Evolutionary conservation across 2,113 vertebrate species (phyloP), one percentile per base, ranked within the genome.

Genomic region (Syrrhaptes paradoxus): DNA sequence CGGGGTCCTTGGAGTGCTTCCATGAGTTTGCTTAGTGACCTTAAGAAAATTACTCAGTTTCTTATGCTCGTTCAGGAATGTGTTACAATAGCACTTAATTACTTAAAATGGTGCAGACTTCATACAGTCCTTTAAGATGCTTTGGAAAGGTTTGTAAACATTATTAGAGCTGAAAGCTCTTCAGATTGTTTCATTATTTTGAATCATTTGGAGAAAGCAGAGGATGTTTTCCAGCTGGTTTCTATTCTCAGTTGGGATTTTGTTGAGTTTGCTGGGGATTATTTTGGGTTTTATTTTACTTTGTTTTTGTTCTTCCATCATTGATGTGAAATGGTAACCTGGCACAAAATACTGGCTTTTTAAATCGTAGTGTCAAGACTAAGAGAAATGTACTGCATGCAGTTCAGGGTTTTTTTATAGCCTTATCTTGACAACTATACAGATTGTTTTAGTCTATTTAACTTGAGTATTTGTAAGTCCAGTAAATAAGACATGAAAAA

Each of bases 121-220:
- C 25, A 24, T 26, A 3, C 0, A 1, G 29, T 65, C 0, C 0
- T 58, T 75, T 48, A 51, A 65, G 24, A 21, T 65, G 26, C 54
- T 72, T 68, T 82, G 20, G 24, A 83, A 63, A 45, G 16, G 13
- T 71, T 63, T 74, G 22, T 70, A 55, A 74, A n/a, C 2, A 2
- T 61, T 62, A 24, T 17, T 48, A 52, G 21, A 77, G 20, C 36
- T 66, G 36, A 49, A 78, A 49, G 43, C 25, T 83, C 28, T 63
- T 74, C 21, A 29, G 26, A 19, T 48, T 43, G 9, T 81, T 82
- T 72, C 18, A 3, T 52, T 81, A 32, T 52, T 82, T 34, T 32
- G 57, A 17, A 25, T 49, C 1, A 17, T 43, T 63, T 4, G 2
- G 54, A 55, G 38, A 16, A 85, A 38, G 52, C 7, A n/a, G 21